Conservation (phyloP, 1,140 invertebrate genomes). For the Diachasma alloeum region DNA sequence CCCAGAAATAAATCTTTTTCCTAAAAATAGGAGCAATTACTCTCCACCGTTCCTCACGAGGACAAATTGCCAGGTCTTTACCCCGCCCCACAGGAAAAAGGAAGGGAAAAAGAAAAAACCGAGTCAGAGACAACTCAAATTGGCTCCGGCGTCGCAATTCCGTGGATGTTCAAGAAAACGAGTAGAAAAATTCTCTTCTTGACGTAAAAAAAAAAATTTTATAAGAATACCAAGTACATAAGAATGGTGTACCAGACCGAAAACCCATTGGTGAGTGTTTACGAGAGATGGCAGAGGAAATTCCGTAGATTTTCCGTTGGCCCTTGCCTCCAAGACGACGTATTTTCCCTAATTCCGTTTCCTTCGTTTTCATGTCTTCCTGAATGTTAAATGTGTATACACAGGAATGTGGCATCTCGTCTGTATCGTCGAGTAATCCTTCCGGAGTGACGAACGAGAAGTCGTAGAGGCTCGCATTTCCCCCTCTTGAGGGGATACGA, state of each 20-base stretch:
- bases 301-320: not conserved
- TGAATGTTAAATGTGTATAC: slow-evolving; percentile 1
- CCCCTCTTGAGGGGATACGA: not conserved
- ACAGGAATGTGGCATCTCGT: not conserved
- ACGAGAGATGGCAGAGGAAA: not conserved
- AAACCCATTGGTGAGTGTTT: slow-evolving; percentile 25
- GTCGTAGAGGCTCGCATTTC: slow-evolving; percentile 4
- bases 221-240: slow-evolving; percentile 16
- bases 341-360: not conserved
- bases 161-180: not conserved
- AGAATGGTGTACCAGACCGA: slow-evolving; percentile 26
- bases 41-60: slow-evolving; percentile 1
- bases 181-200: not conserved
- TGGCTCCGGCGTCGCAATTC: not conserved
- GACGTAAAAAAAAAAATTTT: not conserved
- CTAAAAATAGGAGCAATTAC: slow-evolving; percentile 30
- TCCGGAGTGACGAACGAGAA: slow-evolving; percentile 13
- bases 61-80: slow-evolving; percentile 23
- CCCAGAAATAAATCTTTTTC: slow-evolving; percentile 10
- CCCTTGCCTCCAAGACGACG: not conserved
- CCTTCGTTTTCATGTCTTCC: not conserved
- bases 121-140: not conserved
- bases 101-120: not conserved
- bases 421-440: slow-evolving; percentile 10
- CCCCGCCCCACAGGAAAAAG: not conserved